phyloP scores from a whole-genome alignment of 2,888 invertebrate genomes.

The Onchidella celtica region DNA sequence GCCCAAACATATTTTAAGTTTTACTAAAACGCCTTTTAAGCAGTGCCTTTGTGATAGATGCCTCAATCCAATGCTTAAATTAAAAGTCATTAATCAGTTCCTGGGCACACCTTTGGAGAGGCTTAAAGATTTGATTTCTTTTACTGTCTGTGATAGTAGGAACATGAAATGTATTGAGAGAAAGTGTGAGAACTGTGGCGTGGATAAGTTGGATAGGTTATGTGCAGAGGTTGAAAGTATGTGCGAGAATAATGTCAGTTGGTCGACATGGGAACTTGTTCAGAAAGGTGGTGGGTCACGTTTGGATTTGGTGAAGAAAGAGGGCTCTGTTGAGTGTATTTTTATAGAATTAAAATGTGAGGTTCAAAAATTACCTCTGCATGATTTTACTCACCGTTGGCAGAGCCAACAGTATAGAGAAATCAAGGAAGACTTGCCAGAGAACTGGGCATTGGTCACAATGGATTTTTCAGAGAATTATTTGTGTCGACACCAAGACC shows the following conservation, averaged over 20 bases:
- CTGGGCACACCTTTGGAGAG: not conserved
- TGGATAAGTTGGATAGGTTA: not conserved
- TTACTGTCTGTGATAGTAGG: not conserved
- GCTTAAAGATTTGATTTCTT: not conserved
- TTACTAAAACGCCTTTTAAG: not conserved
- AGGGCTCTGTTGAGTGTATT: conserved; percentile 11
- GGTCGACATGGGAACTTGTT: conserved; percentile 4
- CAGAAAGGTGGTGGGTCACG: not conserved
- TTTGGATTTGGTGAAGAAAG: conserved; percentile 17
- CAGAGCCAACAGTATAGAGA: not conserved
- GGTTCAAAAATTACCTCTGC: not conserved
- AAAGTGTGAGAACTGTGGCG: not conserved
- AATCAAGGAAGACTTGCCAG: not conserved
- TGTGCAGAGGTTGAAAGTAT: not conserved
- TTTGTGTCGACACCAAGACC: conserved; percentile 31
- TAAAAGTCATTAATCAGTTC: not conserved
- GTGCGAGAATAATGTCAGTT: not conserved
- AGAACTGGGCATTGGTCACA: conserved; percentile 17
- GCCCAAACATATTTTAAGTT: not conserved
- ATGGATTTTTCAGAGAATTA: conserved; percentile 41
- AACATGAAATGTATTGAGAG: not conserved
- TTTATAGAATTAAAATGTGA: not conserved
- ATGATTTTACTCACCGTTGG: conserved; percentile 24
- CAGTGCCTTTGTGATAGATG: not conserved
- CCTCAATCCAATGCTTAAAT: not conserved